Percentiles rank a stretch among this genome's conserved stretches.
These are phyloP conservation scores for Gadopsis bispinosus DNA, from an alignment of 2,797 vertebrate genomes.

Conservation along the genomic window DNA sequence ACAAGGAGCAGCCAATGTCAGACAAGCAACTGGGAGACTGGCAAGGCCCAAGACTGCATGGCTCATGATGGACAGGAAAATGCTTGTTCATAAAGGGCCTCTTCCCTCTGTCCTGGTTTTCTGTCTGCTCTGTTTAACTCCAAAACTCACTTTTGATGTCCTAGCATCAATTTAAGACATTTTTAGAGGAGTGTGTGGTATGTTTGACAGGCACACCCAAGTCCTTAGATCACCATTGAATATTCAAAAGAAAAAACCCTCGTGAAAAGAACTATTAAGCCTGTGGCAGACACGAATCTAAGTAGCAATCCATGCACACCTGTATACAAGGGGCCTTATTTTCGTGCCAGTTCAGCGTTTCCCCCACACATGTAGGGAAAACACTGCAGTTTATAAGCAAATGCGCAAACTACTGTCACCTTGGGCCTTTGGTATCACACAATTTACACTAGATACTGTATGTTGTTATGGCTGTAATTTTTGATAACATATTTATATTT, in stretches of 20 bases:
- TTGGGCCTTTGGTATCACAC: no score
- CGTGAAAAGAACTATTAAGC: neutral
- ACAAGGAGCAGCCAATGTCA: neutral
- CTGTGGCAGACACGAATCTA: neutral
- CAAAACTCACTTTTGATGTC: slow-evolving; percentile 2
- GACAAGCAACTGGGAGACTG: neutral
- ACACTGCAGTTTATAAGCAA: no score
- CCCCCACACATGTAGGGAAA: no score
- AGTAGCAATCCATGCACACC: neutral
- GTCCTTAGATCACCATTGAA: neutral
- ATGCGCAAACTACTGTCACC: no score
- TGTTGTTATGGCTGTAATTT: no score
- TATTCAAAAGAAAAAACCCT: neutral
- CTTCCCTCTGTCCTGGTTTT: neutral
- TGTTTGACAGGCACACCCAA: neutral
- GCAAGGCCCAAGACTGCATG: neutral
- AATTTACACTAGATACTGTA: no score
- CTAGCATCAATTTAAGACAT: neutral
- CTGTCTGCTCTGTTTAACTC: neutral
- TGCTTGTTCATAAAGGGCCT: slow-evolving; percentile 1
- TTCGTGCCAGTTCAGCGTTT: no score
- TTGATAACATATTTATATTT: no score
- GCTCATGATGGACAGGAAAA: slow-evolving; percentile 23
- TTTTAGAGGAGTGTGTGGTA: neutral
- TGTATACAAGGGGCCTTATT: neutral